Percentiles rank a stretch among this genome's conserved stretches.
Conservation (phyloP, 1,140 invertebrate genomes). For the Panagrolaimus sp. region DNA sequence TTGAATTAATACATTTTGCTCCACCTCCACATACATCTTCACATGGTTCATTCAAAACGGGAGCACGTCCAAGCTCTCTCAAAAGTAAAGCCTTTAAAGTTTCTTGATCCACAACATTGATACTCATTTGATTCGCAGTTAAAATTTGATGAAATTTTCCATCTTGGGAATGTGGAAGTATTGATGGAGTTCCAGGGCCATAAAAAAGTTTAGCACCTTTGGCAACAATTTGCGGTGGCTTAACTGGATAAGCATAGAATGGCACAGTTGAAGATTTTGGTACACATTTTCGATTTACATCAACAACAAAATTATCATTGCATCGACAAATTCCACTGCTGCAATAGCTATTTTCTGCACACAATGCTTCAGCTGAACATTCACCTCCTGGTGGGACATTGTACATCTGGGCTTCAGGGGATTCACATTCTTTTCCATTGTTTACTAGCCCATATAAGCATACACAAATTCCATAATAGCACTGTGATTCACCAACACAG, state of each 20-base stretch:
- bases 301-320: conserved; percentile 28
- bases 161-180: conserved; percentile 20
- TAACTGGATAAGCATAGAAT: conserved; percentile 28
- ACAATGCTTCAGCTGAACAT: conserved; percentile 33
- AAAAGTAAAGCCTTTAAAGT: conserved; percentile 18
- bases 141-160: conserved; percentile 43
- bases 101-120: conserved; percentile 37
- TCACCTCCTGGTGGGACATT: conserved; percentile 35
- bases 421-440: conserved; percentile 41
- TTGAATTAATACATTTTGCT: conserved; percentile 26
- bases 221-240: conserved; percentile 2
- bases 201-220: conserved; percentile 13
- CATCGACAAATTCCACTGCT: conserved; percentile 45
- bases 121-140: conserved; percentile 43
- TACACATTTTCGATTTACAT: conserved; percentile 42
- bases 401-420: conserved; percentile 18
- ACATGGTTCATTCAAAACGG: neutral
- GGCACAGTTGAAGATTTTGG: conserved; percentile 16
- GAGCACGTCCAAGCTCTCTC: neutral
- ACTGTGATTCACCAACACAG: conserved; percentile 44
- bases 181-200: neutral
- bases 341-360: conserved; percentile 39
- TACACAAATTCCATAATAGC: conserved; percentile 53
- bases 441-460: conserved; percentile 42
- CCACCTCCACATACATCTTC: conserved; percentile 21